A percentile compares a stretch with the other conserved stretches of the same genome.
These are phyloP conservation scores for Heliornis fulica DNA, from an alignment of 2,113 vertebrate species.

Conservation along the genomic window DNA sequence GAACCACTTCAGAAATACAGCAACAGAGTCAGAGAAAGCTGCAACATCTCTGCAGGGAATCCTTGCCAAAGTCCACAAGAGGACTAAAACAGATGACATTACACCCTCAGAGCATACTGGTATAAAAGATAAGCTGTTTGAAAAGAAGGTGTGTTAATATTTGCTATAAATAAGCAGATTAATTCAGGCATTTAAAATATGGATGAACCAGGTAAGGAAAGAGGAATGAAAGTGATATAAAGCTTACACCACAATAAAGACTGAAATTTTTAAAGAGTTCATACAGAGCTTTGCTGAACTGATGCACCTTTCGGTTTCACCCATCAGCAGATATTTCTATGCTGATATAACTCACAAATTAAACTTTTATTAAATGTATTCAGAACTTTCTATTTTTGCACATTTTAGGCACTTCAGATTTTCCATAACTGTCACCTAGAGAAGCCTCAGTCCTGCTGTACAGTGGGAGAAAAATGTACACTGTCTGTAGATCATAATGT, in stretches of 20 bases:
- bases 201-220: not conserved
- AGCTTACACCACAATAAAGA: not conserved
- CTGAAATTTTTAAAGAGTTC: not conserved
- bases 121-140: not conserved
- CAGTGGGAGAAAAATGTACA: constrained; percentile 5
- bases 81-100: not conserved
- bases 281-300: not conserved
- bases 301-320: constrained; percentile 21
- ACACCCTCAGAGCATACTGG: not conserved
- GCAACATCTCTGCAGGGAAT: not conserved
- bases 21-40: not conserved
- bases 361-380: constrained; percentile 53
- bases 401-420: constrained; percentile 33
- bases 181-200: not conserved
- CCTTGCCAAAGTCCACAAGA: not conserved
- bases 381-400: constrained; percentile 58
- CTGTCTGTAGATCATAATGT: constrained; percentile 21
- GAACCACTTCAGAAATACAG: not conserved
- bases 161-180: not conserved
- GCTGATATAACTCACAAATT: constrained; percentile 49
- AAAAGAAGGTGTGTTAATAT: not conserved
- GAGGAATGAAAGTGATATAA: not conserved
- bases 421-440: constrained; percentile 54
- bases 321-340: constrained; percentile 31
- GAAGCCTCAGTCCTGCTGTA: constrained; percentile 4